These are phyloP conservation scores for Athrips mouffetella DNA, from an alignment of 2,888 invertebrate genomes.

Conservation along the genomic window DNA sequence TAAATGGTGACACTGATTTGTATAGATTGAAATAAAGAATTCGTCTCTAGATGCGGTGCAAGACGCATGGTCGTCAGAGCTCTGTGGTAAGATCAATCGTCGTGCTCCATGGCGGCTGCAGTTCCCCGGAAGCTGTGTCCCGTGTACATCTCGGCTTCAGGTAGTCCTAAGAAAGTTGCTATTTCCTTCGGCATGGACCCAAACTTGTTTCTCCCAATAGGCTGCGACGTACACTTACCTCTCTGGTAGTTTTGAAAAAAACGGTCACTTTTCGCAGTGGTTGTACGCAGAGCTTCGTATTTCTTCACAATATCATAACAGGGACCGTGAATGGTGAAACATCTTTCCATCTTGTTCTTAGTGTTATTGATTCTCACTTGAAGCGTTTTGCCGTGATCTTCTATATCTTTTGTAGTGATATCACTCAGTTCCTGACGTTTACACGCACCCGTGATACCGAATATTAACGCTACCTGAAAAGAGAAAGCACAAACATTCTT, in stretches of 20 bases:
- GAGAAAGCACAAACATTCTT: no score
- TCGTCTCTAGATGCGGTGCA: no score
- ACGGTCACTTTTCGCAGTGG: slow-evolving; percentile 19
- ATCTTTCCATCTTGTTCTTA: slow-evolving; percentile 22
- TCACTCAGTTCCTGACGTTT: slow-evolving; percentile 11
- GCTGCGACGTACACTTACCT: slow-evolving; percentile 24
- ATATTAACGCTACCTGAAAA: slow-evolving; percentile 22
- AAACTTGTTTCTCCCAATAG: slow-evolving; percentile 23
- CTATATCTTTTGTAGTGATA: slow-evolving; percentile 19
- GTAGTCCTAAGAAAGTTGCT: slow-evolving; percentile 19
- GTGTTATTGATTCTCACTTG: slow-evolving; percentile 17
- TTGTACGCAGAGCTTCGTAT: slow-evolving; percentile 18
- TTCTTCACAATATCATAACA: slow-evolving; percentile 20
- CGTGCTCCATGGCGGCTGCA: no score
- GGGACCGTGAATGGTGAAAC: slow-evolving; percentile 15
- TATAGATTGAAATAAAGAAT: no score
- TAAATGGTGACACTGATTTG: no score
- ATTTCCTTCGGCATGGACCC: slow-evolving; percentile 26
- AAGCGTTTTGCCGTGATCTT: slow-evolving; percentile 20
- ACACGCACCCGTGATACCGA: slow-evolving; percentile 24
- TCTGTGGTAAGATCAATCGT: no score
- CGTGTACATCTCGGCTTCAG: slow-evolving; percentile 18
- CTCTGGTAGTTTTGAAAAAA: slow-evolving; percentile 23
- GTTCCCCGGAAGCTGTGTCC: slow-evolving; percentile 21
- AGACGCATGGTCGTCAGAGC: no score